A percentile compares a stretch with the other conserved stretches of the same genome.
phyloP scores from a whole-genome alignment of 2,888 invertebrate species.

The Hoplodrina blanda region DNA sequence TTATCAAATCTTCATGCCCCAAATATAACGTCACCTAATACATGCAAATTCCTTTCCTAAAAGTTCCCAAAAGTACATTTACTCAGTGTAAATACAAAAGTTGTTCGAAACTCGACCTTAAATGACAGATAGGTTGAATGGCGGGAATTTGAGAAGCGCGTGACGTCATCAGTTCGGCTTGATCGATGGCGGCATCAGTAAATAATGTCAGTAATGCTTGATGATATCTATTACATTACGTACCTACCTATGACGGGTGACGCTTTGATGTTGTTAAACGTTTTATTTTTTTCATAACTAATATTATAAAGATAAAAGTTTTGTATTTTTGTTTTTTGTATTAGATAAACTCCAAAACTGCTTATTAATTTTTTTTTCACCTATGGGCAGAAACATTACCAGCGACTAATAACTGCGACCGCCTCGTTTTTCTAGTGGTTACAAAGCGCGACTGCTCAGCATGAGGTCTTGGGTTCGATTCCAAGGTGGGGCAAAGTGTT shows the following conservation, averaged over 20 bases:
- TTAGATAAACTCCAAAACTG: no score
- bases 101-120: constrained; percentile 31
- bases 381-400: no score
- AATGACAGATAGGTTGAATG: constrained; percentile 55
- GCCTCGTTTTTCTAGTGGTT: no score
- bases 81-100: constrained; percentile 33
- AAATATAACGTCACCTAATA: constrained; percentile 19
- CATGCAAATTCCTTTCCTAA: constrained; percentile 26
- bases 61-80: constrained; percentile 29
- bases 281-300: constrained; percentile 1
- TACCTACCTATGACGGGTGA: background rate
- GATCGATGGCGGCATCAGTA: constrained; percentile 66
- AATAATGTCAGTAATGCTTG: constrained; percentile 63
- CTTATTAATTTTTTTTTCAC: no score
- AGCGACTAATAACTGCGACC: no score
- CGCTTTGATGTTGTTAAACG: background rate
- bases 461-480: no score
- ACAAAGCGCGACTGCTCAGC: no score
- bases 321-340: background rate
- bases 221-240: constrained; percentile 58
- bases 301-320: no score
- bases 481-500: no score
- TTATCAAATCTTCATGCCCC: background rate
- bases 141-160: constrained; percentile 26
- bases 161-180: constrained; percentile 48